These are phyloP conservation scores for Wasmannia auropunctata DNA, from an alignment of 1,140 invertebrate genomes.

Conservation along the genomic window DNA sequence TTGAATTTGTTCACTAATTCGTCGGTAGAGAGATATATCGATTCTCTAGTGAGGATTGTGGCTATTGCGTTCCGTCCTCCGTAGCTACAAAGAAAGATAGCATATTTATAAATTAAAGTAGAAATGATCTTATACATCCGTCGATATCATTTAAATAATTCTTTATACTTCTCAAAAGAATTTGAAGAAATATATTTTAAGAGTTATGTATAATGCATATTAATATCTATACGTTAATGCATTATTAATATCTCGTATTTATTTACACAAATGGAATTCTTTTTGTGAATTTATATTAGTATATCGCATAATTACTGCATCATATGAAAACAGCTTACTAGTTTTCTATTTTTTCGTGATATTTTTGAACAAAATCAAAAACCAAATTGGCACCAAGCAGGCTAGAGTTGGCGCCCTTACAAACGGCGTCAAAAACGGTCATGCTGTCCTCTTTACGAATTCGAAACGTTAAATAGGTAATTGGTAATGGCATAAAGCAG, in stretches of 20 bases:
- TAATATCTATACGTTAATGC: background rate
- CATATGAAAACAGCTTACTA: slow-evolving; percentile 85
- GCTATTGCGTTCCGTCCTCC: slow-evolving; percentile 54
- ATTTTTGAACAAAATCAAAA: slow-evolving; percentile 87
- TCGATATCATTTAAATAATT: background rate
- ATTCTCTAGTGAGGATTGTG: slow-evolving; percentile 63
- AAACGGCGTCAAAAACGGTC: slow-evolving; percentile 87
- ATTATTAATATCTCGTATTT: background rate
- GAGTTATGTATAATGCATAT: too few relatives aligned
- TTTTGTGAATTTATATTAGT: background rate
- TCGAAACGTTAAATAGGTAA: slow-evolving; percentile 84
- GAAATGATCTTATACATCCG: slow-evolving; percentile 29
- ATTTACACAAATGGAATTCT: background rate
- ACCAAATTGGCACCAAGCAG: slow-evolving; percentile 88
- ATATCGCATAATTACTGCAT: background rate
- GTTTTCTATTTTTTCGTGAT: slow-evolving; percentile 86
- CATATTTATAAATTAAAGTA: background rate
- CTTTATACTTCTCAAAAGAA: background rate
- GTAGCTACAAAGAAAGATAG: slow-evolving; percentile 67
- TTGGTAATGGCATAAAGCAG: slow-evolving; percentile 86
- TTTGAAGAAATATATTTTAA: background rate
- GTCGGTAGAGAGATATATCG: slow-evolving; percentile 69
- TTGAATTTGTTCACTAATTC: slow-evolving; percentile 67
- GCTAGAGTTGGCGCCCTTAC: slow-evolving; percentile 84
- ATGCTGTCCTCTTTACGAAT: slow-evolving; percentile 90